Conservation (phyloP, 2,888 invertebrate species). For the Orthosia gothica region DNA sequence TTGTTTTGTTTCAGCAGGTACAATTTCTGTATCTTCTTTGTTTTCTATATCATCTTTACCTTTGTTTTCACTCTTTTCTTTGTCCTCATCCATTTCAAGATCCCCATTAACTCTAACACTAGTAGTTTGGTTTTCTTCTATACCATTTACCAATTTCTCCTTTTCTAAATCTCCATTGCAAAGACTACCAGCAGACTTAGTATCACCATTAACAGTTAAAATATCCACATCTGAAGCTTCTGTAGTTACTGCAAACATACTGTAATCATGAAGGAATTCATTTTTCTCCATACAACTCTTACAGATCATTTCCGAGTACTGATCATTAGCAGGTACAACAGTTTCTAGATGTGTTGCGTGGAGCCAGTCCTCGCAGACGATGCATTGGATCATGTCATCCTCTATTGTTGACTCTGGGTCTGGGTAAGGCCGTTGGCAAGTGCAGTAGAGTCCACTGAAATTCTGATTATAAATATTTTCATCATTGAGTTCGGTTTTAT, state of each 20-base stretch:
- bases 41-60: constrained; percentile 1
- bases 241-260: constrained; percentile 85
- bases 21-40: constrained; percentile 8
- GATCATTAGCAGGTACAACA: constrained; percentile 90
- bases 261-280: constrained; percentile 94
- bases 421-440: constrained; percentile 98
- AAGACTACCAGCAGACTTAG: constrained; percentile 51
- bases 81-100: constrained; percentile 33
- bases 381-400: constrained; percentile 99
- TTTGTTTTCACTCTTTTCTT: constrained; percentile 15
- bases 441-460: constrained; percentile 98
- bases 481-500: constrained; percentile 93
- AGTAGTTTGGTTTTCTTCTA: constrained; percentile 14
- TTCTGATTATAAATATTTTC: constrained; percentile 98
- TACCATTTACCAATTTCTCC: constrained; percentile 39
- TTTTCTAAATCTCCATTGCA: constrained; percentile 64
- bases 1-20: constrained; percentile 20
- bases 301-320: constrained; percentile 96
- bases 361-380: constrained; percentile 99
- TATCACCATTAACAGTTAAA: constrained; percentile 63
- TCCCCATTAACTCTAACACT: constrained; percentile 19
- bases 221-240: constrained; percentile 78
- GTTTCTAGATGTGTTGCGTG: constrained; percentile 95
- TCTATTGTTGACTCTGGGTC: constrained; percentile 96
- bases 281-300: constrained; percentile 94